phyloP scores from a whole-genome alignment of 1,140 invertebrate species.

The Bombus superbus region DNA sequence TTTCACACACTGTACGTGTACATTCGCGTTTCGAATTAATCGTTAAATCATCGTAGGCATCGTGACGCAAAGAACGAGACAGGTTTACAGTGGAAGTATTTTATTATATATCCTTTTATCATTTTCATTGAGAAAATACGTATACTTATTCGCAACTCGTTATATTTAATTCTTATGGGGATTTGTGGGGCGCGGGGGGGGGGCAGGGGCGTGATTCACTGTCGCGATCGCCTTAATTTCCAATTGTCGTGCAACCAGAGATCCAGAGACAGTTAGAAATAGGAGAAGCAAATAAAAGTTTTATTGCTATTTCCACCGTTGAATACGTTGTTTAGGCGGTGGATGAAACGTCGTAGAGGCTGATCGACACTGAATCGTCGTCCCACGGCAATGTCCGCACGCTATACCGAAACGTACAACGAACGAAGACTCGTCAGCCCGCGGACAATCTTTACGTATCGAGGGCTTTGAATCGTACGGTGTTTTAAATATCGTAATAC shows the following conservation, averaged over 20 bases:
- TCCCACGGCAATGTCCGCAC: slow-evolving; percentile 2
- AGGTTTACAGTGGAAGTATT: slow-evolving; percentile 57
- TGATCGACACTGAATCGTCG: slow-evolving; percentile 7
- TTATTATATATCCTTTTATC: slow-evolving; percentile 57
- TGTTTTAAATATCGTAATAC: slow-evolving; percentile 31
- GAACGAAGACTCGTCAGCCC: slow-evolving; percentile 45
- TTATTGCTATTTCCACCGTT: slow-evolving; percentile 48
- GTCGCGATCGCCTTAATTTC: background rate
- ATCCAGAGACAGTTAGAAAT: background rate
- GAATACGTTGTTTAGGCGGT: too few relatives aligned
- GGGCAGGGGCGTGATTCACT: background rate
- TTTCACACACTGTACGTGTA: too few relatives aligned
- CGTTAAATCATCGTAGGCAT: background rate
- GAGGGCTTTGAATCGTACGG: slow-evolving; percentile 24
- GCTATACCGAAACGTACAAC: slow-evolving; percentile 57
- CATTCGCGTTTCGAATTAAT: too few relatives aligned
- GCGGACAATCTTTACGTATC: slow-evolving; percentile 48
- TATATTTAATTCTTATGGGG: slow-evolving; percentile 44
- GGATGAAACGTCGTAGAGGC: background rate
- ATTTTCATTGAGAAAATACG: slow-evolving; percentile 71
- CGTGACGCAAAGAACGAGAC: background rate
- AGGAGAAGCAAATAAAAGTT: slow-evolving; percentile 43
- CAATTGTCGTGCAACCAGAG: background rate
- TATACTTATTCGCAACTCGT: slow-evolving; percentile 68
- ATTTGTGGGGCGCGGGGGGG: background rate